Evolutionary conservation across 2,888 invertebrate species (phyloP).

Genomic region (Drosophila robusta): DNA sequence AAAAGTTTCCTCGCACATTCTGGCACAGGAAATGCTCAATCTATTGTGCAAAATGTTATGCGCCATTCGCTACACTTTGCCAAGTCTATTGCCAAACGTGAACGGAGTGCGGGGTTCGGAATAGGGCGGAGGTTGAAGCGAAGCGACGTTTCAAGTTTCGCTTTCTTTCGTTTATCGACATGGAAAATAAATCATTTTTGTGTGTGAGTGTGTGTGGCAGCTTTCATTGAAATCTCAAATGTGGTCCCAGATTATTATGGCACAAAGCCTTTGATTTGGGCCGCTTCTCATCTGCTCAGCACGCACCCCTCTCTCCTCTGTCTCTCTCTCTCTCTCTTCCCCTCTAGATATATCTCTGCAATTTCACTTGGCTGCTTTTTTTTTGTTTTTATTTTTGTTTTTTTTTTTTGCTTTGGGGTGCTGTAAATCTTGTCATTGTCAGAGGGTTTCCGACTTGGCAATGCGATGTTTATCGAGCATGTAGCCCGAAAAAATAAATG

Average conservation of each 20-base stretch:
- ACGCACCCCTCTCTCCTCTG: background rate
- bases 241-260: slow-evolving; percentile 72
- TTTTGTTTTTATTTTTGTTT: slow-evolving; percentile 25
- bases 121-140: background rate
- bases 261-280: slow-evolving; percentile 72
- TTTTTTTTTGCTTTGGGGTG: slow-evolving; percentile 46
- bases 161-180: slow-evolving; percentile 74
- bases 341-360: slow-evolving; percentile 11
- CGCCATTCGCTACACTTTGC: slow-evolving; percentile 58
- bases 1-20: slow-evolving; percentile 26
- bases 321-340: background rate
- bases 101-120: background rate
- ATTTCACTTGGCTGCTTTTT: slow-evolving; percentile 23
- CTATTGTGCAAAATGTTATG: slow-evolving; percentile 76
- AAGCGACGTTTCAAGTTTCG: slow-evolving; percentile 68
- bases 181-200: slow-evolving; percentile 75
- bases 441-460: slow-evolving; percentile 45
- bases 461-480: slow-evolving; percentile 63
- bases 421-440: slow-evolving; percentile 72
- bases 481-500: slow-evolving; percentile 28
- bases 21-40: slow-evolving; percentile 73
- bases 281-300: slow-evolving; percentile 34
- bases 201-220: slow-evolving; percentile 37
- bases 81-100: slow-evolving; percentile 27
- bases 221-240: slow-evolving; percentile 76